Base-by-base conservation (phyloP, 2,797 vertebrate species). In the Coilia nasus region DNA sequence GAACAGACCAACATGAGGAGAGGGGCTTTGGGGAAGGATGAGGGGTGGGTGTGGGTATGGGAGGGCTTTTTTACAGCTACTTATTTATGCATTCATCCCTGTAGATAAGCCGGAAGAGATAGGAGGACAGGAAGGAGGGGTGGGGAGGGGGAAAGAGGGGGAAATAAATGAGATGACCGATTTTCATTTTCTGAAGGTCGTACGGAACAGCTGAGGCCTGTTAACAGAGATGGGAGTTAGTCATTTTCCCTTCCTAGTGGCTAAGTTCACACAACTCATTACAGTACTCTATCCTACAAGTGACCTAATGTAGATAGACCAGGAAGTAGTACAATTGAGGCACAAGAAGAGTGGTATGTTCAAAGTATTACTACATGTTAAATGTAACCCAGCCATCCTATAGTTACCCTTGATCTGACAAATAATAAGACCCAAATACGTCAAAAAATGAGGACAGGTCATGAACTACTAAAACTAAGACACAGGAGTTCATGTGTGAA, bases 81-180 rank as follows among this genome's bases (percentile, higher is more conserved):
- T 78, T 78, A 78, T 78, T 78, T 78, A 78, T 78, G 71, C 71
- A 78, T 78, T 78, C 71, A 15, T 44, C 31, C 71, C 71, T 17
- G 35, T 31, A 78, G 71, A 78, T 78, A 78, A 78, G 71, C 71
- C 35, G 19, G 41, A 31, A 78, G 31, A 78, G 71, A 78, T 78
- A 78, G 71, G 71, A 78, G 7, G 19, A 19, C 3, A 78, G 71
- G 71, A 78, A 12, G 71, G 41, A 6, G 31, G 44, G 71, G 31
- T 35, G 71, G 35, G 35, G 35, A n/a, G 31, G 71, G 31, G 15
- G 35, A 25, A 78, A 78, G 67, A 35, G 67, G 28, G 12, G 28
- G 14, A 31, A 44, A 78, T 44, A 54, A 54, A 7, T 3, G 50
- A 78, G 71, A 78, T 78, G 71, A 78, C 71, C 41, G 71, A 78